Base-by-base conservation (phyloP, 2,797 vertebrate species). In the Hydrophis major region DNA sequence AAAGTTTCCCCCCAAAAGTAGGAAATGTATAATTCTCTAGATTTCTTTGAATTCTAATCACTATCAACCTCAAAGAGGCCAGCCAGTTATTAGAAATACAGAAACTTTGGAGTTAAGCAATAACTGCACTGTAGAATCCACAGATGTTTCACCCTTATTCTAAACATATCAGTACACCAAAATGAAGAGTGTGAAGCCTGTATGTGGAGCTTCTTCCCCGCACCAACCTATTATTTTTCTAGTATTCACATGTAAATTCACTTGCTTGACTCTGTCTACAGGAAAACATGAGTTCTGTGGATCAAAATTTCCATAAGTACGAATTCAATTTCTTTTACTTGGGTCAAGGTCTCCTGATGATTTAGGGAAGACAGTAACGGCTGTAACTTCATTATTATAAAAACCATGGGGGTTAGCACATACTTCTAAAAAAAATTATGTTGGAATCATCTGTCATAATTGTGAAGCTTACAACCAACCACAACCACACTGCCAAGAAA, bases 401-500 rank as follows among this genome's bases (percentile, higher is more conserved):
- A 6, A 12, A 8, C 37, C 74, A 87, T 50, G 12, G 37, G 1
- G 20, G 4, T 27, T 25, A 50, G 22, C 27, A 61, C 22, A 61
- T n/a, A n/a, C 20, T 13, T 63, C 47, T 42, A 10, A 93, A 59
- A 20, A 14, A 11, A 1, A 50, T 78, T 78, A 42, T 25, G 25
- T 32, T 47, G 28, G 0, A 59, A 50, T 0, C 12, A 28, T 86
- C 92, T 42, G 0, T 88, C 2, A 10, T 95, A 90, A 95, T 96
- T 93, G 59, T 93, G 86, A 63, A 92, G 94, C 94, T 94, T 93
- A 94, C 95, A 37, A 12, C 78, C 78, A 83, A 47, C 42, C 78
- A 47, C 37, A 47, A 25, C 78, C 78, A 25, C 22, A 83, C 10
- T 47, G 78, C 42, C 42, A 83, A 83, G 22, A 83, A 83, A 47